Conservation (phyloP, 2,113 vertebrate genomes). For the Seriola quinqueradiata region DNA sequence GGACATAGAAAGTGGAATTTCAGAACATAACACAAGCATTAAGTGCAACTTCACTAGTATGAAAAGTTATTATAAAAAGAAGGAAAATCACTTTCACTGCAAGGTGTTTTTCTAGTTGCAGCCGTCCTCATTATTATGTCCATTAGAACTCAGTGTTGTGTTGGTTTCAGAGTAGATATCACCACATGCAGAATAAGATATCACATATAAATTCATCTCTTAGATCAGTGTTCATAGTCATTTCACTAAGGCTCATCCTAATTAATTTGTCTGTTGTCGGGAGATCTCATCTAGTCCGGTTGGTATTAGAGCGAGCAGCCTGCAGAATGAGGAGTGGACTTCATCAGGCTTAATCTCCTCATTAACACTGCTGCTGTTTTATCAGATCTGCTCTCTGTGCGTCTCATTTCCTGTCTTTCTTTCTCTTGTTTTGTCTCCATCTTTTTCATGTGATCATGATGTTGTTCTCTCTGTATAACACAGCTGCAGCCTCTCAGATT, state of each 20-base stretch:
- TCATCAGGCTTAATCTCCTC: constrained; percentile 59
- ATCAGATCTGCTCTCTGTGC: constrained; percentile 40
- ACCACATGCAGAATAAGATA: constrained; percentile 8
- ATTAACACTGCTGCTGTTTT: constrained; percentile 56
- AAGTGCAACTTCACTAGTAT: neutral
- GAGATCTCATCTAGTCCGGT: constrained; percentile 50
- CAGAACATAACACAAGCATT: neutral
- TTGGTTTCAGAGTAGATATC: constrained; percentile 19
- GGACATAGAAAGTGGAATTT: too few species aligned
- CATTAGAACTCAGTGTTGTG: neutral
- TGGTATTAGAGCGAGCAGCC: constrained; percentile 37
- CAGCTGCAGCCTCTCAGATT: constrained; percentile 57
- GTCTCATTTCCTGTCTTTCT: constrained; percentile 47
- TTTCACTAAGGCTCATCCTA: constrained; percentile 32
- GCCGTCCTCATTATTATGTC: neutral
- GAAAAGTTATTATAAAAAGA: neutral
- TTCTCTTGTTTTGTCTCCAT: constrained; percentile 45
- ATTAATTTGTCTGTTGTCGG: constrained; percentile 56
- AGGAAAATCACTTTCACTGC: neutral
- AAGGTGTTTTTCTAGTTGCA: neutral
- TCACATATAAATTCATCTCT: constrained; percentile 34
- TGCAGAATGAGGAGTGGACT: constrained; percentile 35
- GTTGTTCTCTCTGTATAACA: constrained; percentile 8
- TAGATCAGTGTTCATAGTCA: constrained; percentile 30
- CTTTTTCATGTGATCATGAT: constrained; percentile 39